Evolutionary conservation across 2,113 vertebrate species (phyloP).

Genomic region (Bungarus multicinctus): DNA sequence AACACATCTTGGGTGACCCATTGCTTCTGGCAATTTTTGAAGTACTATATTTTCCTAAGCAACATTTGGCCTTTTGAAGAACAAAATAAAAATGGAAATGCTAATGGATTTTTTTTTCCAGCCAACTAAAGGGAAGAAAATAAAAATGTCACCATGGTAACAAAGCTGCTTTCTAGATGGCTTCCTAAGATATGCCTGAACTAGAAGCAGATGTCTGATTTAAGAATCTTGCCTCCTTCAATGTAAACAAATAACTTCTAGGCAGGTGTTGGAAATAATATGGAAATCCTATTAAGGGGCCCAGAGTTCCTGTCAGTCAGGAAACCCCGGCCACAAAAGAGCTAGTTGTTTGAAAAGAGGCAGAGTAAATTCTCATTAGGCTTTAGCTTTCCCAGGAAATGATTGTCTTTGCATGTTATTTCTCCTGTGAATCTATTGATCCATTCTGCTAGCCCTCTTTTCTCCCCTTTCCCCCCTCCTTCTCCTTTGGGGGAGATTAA

Average conservation of each 20-base stretch:
- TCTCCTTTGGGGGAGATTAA: constrained; percentile 59
- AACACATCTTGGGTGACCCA: constrained; percentile 56
- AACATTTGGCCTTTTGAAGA: constrained; percentile 78
- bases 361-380: constrained; percentile 80
- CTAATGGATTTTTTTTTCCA: constrained; percentile 73
- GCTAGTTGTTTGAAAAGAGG: constrained; percentile 72
- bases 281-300: constrained; percentile 86
- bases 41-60: constrained; percentile 64
- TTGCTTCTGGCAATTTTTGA: constrained; percentile 61
- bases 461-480: constrained; percentile 47
- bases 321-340: constrained; percentile 76
- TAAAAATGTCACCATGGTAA: constrained; percentile 84
- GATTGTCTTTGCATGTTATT: constrained; percentile 74
- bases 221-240: constrained; percentile 79
- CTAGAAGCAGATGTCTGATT: constrained; percentile 83
- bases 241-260: constrained; percentile 87
- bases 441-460: constrained; percentile 65
- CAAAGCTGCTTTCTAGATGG: constrained; percentile 83
- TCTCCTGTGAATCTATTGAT: constrained; percentile 73
- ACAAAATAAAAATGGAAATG: constrained; percentile 81
- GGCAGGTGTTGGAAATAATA: constrained; percentile 87
- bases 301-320: constrained; percentile 78
- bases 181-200: constrained; percentile 81
- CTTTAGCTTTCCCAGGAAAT: constrained; percentile 83
- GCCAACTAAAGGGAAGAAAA: constrained; percentile 73